Percentiles rank a stretch among this genome's conserved stretches.
Conservation (phyloP, 2,888 invertebrate species). For the Sepioteuthis lessoniana region DNA sequence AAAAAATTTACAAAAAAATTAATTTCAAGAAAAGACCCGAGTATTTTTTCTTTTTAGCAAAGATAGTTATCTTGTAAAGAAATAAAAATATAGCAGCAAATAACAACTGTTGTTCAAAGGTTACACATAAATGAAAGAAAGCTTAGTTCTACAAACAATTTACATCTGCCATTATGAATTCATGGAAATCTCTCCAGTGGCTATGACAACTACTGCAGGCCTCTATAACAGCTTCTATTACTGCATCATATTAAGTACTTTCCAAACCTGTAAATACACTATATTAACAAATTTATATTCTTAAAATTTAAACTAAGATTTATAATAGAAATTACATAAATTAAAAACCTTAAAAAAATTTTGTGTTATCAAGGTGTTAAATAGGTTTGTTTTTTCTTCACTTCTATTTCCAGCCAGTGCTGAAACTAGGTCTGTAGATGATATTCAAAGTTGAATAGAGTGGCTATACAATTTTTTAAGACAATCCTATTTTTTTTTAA, state of each 20-base stretch:
- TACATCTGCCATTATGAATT: constrained; percentile 33
- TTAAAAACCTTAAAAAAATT: neutral
- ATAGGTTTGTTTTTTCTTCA: neutral
- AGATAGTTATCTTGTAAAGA: neutral
- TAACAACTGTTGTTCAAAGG: neutral
- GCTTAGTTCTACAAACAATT: neutral
- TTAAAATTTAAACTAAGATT: neutral
- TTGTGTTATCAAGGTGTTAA: neutral
- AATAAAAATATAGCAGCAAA: neutral
- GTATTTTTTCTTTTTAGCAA: too few relatives aligned
- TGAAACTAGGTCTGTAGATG: neutral
- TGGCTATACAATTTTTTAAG: too few relatives aligned
- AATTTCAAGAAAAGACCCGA: neutral
- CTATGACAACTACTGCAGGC: neutral
- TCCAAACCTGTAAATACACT: neutral
- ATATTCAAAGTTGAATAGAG: neutral
- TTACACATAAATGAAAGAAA: neutral
- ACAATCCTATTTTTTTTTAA: too few relatives aligned
- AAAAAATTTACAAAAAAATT: too few relatives aligned
- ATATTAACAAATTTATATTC: neutral
- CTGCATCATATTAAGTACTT: neutral
- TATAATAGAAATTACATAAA: neutral
- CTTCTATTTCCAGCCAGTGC: too few relatives aligned
- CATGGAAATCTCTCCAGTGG: neutral
- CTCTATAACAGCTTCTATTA: neutral